Evolutionary conservation across 1,140 invertebrate species (phyloP).

Genomic region (Drosophila guanche): DNA sequence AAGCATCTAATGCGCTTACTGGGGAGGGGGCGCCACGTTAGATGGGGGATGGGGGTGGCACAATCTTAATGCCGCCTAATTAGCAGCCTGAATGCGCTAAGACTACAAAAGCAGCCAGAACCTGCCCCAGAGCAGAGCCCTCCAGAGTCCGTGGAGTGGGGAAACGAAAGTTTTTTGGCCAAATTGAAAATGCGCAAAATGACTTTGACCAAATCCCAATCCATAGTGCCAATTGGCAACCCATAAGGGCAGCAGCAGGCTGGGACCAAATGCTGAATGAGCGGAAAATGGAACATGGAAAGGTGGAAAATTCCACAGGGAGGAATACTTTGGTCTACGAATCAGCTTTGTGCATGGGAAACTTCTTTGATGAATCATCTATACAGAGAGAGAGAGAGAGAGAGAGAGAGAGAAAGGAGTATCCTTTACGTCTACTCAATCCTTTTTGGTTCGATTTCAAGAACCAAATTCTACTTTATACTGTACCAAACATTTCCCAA

Average conservation of each 20-base stretch:
- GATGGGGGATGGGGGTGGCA: not conserved
- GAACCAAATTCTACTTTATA: too few relatives aligned
- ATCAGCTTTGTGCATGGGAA: too few relatives aligned
- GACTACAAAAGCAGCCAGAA: constrained; percentile 71
- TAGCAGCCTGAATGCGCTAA: constrained; percentile 80
- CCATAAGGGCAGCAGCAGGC: constrained; percentile 36
- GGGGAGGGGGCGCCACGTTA: not conserved
- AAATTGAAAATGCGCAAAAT: constrained; percentile 81
- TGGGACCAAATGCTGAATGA: constrained; percentile 44
- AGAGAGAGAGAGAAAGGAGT: too few relatives aligned
- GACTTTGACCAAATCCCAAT: constrained; percentile 81
- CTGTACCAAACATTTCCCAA: too few relatives aligned
- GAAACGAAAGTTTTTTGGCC: constrained; percentile 64
- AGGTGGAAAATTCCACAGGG: constrained; percentile 28
- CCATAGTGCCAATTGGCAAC: constrained; percentile 75
- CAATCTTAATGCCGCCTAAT: constrained; percentile 74
- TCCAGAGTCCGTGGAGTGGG: constrained; percentile 4
- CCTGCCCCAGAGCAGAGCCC: constrained; percentile 16
- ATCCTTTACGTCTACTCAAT: too few relatives aligned
- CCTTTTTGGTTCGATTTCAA: too few relatives aligned
- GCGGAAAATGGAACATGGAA: constrained; percentile 40
- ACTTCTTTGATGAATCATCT: too few relatives aligned
- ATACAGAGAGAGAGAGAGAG: too few relatives aligned
- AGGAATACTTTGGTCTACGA: constrained; percentile 14
- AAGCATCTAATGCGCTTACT: constrained; percentile 77